phyloP scores from a whole-genome alignment of 2,797 vertebrate genomes.

The Falco naumanni region DNA sequence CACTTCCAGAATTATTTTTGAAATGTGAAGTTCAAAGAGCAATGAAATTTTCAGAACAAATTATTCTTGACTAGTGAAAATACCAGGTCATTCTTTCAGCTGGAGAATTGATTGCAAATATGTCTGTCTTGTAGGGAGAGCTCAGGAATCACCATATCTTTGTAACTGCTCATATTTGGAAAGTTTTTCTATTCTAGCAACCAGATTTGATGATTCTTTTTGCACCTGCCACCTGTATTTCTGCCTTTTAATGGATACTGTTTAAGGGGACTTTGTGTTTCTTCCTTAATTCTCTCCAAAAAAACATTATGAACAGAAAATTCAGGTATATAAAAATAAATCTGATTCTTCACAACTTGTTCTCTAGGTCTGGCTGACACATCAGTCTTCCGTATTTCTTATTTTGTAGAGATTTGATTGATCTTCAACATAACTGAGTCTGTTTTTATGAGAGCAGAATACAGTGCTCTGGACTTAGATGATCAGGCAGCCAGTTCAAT shows the following conservation, averaged over 20 bases:
- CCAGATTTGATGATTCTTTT: not conserved
- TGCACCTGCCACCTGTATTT: not conserved
- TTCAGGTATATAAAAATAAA: not conserved
- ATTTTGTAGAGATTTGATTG: not conserved
- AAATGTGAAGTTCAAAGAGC: not conserved
- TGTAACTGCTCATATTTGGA: not conserved
- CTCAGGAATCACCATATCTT: not conserved
- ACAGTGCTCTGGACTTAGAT: not conserved
- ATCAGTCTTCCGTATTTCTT: not conserved
- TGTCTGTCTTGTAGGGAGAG: not conserved
- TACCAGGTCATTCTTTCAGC: not conserved
- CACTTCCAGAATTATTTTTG: not conserved
- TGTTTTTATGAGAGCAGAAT: not conserved
- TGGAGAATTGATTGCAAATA: not conserved
- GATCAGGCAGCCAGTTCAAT: not conserved
- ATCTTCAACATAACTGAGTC: not conserved
- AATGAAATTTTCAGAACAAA: not conserved
- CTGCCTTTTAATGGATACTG: not conserved
- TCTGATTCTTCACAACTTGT: not conserved
- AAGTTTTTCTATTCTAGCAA: not conserved
- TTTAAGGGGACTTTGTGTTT: not conserved
- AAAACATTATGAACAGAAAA: not conserved
- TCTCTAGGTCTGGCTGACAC: not conserved
- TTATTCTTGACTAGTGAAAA: not conserved
- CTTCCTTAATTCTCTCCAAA: not conserved